A percentile compares a stretch with the other conserved stretches of the same genome.
Evolutionary conservation across 2,113 vertebrate species (phyloP).

Genomic region (Bubo scandiacus): DNA sequence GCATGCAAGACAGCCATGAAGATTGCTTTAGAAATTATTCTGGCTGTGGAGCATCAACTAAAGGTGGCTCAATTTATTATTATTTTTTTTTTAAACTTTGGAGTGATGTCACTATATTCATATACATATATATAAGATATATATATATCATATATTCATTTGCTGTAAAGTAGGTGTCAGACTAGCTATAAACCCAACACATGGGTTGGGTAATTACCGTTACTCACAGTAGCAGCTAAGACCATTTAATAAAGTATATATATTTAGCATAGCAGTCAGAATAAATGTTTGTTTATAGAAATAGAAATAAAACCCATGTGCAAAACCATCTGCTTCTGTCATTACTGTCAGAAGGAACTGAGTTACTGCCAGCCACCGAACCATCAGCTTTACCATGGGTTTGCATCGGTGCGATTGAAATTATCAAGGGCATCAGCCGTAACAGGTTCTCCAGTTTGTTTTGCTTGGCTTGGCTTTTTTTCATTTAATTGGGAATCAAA

Average conservation of each 20-base stretch:
- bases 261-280: background rate
- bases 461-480: background rate
- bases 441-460: background rate
- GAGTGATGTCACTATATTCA: background rate
- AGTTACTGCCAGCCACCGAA: background rate
- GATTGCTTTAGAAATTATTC: background rate
- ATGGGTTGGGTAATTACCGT: background rate
- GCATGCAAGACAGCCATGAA: background rate
- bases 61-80: background rate
- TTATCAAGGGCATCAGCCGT: background rate
- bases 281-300: background rate
- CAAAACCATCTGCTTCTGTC: background rate
- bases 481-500: background rate
- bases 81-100: background rate
- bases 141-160: too few relatives aligned
- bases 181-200: background rate
- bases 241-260: background rate
- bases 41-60: background rate
- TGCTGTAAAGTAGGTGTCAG: background rate
- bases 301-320: background rate
- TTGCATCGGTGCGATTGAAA: accelerated
- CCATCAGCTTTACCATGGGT: background rate
- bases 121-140: too few relatives aligned
- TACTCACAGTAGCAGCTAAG: background rate
- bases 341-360: background rate